Evolutionary conservation across 2,113 vertebrate genomes (phyloP), one percentile per base, ranked within the genome.

Genomic region (Centropus bengalensis): DNA sequence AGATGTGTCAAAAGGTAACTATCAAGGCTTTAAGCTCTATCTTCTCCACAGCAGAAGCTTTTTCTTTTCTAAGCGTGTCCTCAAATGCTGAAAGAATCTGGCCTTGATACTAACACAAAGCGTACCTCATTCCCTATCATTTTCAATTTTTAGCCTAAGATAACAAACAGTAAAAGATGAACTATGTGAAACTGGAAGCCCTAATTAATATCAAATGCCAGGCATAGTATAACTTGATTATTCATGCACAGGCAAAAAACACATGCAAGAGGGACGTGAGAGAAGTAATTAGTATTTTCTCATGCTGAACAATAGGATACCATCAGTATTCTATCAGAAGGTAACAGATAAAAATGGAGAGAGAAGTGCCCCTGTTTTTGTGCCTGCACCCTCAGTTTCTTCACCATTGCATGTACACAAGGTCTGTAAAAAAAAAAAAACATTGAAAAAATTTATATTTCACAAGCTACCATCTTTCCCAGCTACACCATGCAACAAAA

Each of bases 1-100:
- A 93, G 86, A 88, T 93, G 80, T 84, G 78, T 92, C 59, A 82
- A 84, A 89, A 91, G 49, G 59, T 66, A 84, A 74, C 22, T 63
- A 23, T 24, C 69, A 64, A 86, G 56, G n/a, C 60, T 88, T 77
- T 63, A 30, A 90, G 70, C 47, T 75, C 24, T 52, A 54, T 86
- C 56, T 90, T 69, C 76, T 59, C 40, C 13, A 47, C 17, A 64
- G 19, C 17, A 28, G 11, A 76, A 64, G 40, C 12, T 44, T 75
- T 70, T 54, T 38, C 9, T 78, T 47, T 85, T 73, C 36, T 58
- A 74, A 28, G 14, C 42, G 51, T 49, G 30, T 9, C 28, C 15
- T 86, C 26, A 49, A 21, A 84, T 2, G 14, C 22, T 30, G 52
- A 83, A 93, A 73, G 38, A 76, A 51, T 74, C 63, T 19, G 12